Conservation (phyloP, 2,888 invertebrate genomes). For the Plagodis dolabraria region DNA sequence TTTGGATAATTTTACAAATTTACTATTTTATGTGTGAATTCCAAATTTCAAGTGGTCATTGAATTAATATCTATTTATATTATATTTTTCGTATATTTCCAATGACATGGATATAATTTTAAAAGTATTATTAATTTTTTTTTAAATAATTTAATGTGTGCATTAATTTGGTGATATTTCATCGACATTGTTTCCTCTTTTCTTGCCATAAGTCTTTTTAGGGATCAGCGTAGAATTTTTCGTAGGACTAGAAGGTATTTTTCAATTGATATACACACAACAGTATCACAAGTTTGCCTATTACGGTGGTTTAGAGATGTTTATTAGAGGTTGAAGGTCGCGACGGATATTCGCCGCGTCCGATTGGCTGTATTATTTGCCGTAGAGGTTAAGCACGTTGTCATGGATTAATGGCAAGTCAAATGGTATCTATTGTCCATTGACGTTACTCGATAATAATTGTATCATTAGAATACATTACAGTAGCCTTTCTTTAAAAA, state of each 20-base stretch:
- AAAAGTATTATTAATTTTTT: constrained; percentile 57
- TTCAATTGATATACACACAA: constrained; percentile 81
- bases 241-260: constrained; percentile 75
- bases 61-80: constrained; percentile 49
- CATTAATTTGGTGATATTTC: constrained; percentile 68
- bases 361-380: constrained; percentile 79
- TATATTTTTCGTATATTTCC: constrained; percentile 63
- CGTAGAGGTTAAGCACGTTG: constrained; percentile 79
- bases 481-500: constrained; percentile 84
- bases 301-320: constrained; percentile 76
- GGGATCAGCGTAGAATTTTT: constrained; percentile 77
- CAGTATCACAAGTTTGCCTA: constrained; percentile 79
- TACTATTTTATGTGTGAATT: constrained; percentile 84
- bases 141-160: constrained; percentile 50
- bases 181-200: constrained; percentile 77
- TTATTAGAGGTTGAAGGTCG: constrained; percentile 69
- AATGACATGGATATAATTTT: constrained; percentile 55
- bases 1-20: constrained; percentile 85
- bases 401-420: constrained; percentile 79
- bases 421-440: constrained; percentile 84
- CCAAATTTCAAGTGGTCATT: constrained; percentile 75
- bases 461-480: constrained; percentile 85
- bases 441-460: constrained; percentile 84
- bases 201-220: constrained; percentile 83
- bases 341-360: constrained; percentile 66